Percentiles rank a stretch among this genome's conserved stretches.
Evolutionary conservation across 1,140 invertebrate species (phyloP).

Genomic region (Nephotettix cincticeps): DNA sequence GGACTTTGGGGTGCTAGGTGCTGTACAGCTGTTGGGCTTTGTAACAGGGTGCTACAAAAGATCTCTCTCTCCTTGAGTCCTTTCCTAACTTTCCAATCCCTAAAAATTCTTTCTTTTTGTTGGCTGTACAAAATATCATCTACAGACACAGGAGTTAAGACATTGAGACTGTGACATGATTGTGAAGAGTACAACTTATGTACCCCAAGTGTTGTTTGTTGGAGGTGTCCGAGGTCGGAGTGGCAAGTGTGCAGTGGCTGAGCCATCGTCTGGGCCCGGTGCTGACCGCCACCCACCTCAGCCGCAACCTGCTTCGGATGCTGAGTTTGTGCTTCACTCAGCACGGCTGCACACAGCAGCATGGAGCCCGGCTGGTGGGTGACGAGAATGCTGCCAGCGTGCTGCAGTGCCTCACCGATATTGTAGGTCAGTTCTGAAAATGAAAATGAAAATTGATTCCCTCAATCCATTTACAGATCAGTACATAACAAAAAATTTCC

Average conservation of each 20-base stretch:
- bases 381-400: conserved; percentile 83
- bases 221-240: conserved; percentile 84
- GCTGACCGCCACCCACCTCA: conserved; percentile 85
- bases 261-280: conserved; percentile 93
- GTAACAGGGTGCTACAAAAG: no score
- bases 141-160: no score
- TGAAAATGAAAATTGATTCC: no score
- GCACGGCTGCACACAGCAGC: conserved; percentile 43
- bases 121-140: no score
- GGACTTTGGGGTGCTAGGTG: no score
- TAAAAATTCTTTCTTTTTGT: no score
- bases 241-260: conserved; percentile 89
- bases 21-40: no score
- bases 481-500: no score
- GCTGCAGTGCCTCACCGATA: conserved; percentile 82
- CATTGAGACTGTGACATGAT: no score
- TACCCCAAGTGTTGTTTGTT: conserved; percentile 35
- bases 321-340: conserved; percentile 91
- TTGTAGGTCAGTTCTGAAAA: conserved; percentile 70
- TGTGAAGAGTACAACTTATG: conserved; percentile 25
- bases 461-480: no score
- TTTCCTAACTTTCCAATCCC: no score
- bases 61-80: no score
- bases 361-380: conserved; percentile 55
- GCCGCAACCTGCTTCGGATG: conserved; percentile 90